Percentiles rank a stretch among this genome's conserved stretches.
Evolutionary conservation across 92 coral and sea anemone genomes (phyloP).

Genomic region (Pocillopora grandis): DNA sequence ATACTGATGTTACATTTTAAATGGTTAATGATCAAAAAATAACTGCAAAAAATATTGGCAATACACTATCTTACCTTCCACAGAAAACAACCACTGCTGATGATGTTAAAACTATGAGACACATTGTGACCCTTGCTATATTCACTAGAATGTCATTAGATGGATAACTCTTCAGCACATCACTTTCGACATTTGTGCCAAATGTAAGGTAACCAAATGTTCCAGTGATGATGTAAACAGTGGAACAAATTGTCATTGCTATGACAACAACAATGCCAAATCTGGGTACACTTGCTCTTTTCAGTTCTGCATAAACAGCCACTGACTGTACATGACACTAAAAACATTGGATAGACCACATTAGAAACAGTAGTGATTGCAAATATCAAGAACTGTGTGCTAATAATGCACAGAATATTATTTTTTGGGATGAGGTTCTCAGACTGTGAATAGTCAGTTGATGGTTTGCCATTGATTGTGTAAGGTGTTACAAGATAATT

Average conservation of each 20-base stretch:
- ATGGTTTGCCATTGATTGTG: no score
- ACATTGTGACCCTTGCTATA: constrained; percentile 74
- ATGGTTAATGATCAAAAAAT: no score
- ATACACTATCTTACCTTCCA: constrained; percentile 68
- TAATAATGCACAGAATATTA: no score
- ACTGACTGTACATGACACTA: constrained; percentile 95
- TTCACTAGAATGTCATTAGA: constrained; percentile 68
- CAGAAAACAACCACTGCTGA: constrained; percentile 81
- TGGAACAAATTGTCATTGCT: constrained; percentile 79
- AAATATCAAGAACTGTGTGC: no score
- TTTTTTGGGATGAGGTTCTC: no score
- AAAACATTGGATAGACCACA: not conserved
- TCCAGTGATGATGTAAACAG: constrained; percentile 78
- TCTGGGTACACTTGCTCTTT: constrained; percentile 72
- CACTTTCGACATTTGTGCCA: constrained; percentile 69
- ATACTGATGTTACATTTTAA: no score
- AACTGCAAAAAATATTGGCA: not conserved
- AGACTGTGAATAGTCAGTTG: no score
- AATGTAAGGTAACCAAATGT: constrained; percentile 86
- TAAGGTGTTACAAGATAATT: no score
- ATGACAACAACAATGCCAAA: constrained; percentile 75
- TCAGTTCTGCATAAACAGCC: constrained; percentile 87
- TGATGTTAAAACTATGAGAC: constrained; percentile 77
- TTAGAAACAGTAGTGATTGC: no score
- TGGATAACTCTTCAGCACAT: constrained; percentile 71